A percentile compares a stretch with the other conserved stretches of the same genome.
Conservation (phyloP, 2,113 vertebrate genomes). For the Garra rufa region DNA sequence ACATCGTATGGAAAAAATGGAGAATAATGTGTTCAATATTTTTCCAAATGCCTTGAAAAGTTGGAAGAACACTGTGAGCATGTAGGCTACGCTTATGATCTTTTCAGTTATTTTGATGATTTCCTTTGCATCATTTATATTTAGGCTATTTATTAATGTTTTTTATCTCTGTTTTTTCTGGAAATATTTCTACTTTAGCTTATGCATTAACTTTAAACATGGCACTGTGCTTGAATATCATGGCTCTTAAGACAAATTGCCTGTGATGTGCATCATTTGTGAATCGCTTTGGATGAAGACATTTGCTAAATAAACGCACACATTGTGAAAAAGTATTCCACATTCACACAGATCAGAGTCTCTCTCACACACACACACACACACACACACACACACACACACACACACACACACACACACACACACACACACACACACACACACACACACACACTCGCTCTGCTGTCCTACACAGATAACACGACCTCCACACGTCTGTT, state of each 20-base stretch:
- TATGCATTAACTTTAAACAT: not conserved
- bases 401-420: too few relatives aligned
- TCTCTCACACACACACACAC: too few relatives aligned
- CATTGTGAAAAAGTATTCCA: not conserved
- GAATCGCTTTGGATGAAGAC: not conserved
- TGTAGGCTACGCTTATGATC: too few relatives aligned
- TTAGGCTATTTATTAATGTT: too few relatives aligned
- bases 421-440: too few relatives aligned
- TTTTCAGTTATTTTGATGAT: not conserved
- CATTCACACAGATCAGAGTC: too few relatives aligned
- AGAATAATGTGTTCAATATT: not conserved
- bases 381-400: too few relatives aligned
- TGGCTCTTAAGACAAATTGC: not conserved
- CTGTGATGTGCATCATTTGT: not conserved
- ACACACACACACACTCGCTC: not conserved
- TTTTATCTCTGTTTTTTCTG: too few relatives aligned
- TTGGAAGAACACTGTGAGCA: too few relatives aligned
- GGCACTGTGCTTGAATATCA: not conserved
- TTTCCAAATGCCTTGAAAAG: not conserved
- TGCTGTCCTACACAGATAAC: not conserved
- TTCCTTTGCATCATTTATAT: not conserved
- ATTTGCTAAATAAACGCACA: not conserved
- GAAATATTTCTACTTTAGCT: not conserved
- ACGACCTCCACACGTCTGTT: not conserved
- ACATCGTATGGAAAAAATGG: too few relatives aligned